Base-by-base conservation (phyloP, 2,888 invertebrate species). In the Aspidapion aeneum region DNA sequence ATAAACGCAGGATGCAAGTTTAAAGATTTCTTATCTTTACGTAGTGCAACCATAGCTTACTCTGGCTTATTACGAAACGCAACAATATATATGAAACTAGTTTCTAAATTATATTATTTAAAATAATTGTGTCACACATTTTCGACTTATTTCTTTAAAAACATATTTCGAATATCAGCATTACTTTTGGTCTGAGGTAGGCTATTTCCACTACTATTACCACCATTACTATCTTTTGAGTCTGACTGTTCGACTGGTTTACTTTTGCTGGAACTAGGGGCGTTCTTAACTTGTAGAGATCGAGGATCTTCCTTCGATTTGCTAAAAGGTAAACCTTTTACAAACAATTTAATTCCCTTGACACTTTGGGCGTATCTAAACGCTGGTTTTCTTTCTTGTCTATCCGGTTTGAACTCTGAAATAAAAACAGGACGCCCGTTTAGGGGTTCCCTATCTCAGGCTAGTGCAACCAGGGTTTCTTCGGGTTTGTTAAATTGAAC, bases 341-440 rank as follows among this genome's bases (percentile, higher is more conserved):
- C 86, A 75, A 98, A 98, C 50, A 98, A 81, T 76, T 98, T 98
- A 73, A 93, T 94, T 70, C 88, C 89, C 81, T 98, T 98, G 16
- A 89, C 74, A 1, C 82, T 82, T 2, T 85, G 87, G 0, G 89
- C 82, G 80, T 91, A 97, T 79, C 93, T 90, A 78, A 94, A 93
- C 21, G 74, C 80, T 1, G 78, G 66, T 64, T 78, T 76, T 63
- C 82, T 78, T 52, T 82, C 79, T 18, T 82, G 82, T 75, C 83
- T 82, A 70, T 88, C 83, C 1, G 87, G 84, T 65, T 88, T 85
- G 74, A 90, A 92, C 58, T 86, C 86, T 0, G 95, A 94, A 52
- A 98, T 87, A 81, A 90, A 97, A 83, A 96, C 87, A 0, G 97
- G 97, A 50, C 97, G 86, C 0, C 89, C 91, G 71, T 89, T 87